phyloP scores from a whole-genome alignment of 2,888 invertebrate genomes.

The Platycnemis pennipes region DNA sequence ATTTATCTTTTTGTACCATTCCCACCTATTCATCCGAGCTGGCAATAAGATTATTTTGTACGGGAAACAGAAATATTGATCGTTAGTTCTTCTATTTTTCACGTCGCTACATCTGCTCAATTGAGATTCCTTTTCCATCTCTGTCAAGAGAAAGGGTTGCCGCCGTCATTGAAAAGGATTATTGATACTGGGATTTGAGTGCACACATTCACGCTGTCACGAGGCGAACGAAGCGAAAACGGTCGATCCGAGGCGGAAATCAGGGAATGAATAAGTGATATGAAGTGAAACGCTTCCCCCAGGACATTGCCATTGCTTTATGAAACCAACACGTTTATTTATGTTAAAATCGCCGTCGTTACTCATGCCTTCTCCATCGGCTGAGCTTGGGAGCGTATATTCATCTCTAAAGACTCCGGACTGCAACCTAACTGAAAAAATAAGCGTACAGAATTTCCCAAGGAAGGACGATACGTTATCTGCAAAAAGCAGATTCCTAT shows the following conservation, averaged over 20 bases:
- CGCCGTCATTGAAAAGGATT: conserved; percentile 25
- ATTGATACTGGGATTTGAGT: conserved; percentile 55
- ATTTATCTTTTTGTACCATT: background rate
- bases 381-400: background rate
- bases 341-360: background rate
- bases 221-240: conserved; percentile 56
- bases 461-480: background rate
- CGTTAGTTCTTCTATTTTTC: conserved; percentile 17
- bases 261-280: conserved; percentile 66
- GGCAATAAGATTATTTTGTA: background rate
- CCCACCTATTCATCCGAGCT: background rate
- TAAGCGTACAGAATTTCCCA: background rate
- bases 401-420: background rate
- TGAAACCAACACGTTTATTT: conserved; percentile 3
- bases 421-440: background rate
- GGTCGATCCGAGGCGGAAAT: conserved; percentile 61
- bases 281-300: conserved; percentile 20
- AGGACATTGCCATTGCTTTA: conserved; percentile 1
- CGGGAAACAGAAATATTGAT: background rate
- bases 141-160: conserved; percentile 17
- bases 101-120: conserved; percentile 32
- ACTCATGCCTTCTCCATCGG: background rate
- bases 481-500: background rate
- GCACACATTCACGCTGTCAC: conserved; percentile 43
- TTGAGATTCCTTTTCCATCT: conserved; percentile 55